Evolutionary conservation across 2,797 vertebrate genomes (phyloP).

Genomic region (Discoglossus pictus): DNA sequence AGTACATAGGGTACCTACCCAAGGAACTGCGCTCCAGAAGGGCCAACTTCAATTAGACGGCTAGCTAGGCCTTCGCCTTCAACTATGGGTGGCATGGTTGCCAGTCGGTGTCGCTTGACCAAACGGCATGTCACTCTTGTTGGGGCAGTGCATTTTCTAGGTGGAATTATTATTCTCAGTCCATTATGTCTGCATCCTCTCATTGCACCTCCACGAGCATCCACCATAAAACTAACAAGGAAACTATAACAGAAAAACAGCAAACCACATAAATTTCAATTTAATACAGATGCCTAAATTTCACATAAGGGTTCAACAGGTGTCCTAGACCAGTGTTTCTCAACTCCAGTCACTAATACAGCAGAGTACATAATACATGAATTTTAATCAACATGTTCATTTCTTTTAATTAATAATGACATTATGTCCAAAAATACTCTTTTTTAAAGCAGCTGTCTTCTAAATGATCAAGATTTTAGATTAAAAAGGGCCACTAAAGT

Average conservation of each 20-base stretch:
- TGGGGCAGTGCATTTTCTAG: conserved; percentile 92
- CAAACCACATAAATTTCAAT: background rate
- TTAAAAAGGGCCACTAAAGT: no score
- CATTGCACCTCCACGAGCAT: conserved; percentile 96
- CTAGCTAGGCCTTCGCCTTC: conserved; percentile 94
- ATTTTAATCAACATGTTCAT: no score
- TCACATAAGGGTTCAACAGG: no score
- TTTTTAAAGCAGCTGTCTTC: background rate
- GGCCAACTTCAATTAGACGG: conserved; percentile 93
- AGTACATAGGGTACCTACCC: no score
- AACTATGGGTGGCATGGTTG: conserved; percentile 96
- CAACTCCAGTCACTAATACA: no score
- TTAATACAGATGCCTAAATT: background rate
- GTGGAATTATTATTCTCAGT: conserved; percentile 92
- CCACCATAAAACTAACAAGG: conserved; percentile 99
- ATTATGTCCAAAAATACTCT: no score
- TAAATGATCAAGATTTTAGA: no score
- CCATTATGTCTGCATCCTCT: conserved; percentile 94
- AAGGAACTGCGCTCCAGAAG: conserved; percentile 96
- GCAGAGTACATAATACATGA: no score
- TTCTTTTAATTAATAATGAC: no score
- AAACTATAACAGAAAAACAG: conserved; percentile 74
- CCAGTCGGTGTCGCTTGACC: conserved; percentile 93
- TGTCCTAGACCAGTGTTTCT: no score
- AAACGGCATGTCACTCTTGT: conserved; percentile 93